Evolutionary conservation across 2,888 invertebrate species (phyloP).

Genomic region (Drosophila paranaensis): DNA sequence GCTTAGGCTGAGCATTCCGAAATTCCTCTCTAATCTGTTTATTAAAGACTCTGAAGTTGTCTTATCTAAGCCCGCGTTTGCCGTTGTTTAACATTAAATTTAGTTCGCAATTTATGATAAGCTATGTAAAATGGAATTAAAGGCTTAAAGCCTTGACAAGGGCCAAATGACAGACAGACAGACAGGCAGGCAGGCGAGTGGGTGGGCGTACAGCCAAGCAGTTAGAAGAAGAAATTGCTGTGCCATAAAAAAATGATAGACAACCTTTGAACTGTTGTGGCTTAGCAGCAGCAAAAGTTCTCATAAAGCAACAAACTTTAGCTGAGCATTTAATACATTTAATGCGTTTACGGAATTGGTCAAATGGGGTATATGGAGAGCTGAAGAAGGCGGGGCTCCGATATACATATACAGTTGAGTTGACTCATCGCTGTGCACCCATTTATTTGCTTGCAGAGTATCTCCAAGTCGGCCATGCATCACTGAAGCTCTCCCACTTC

Average conservation of each 20-base stretch:
- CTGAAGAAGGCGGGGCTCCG: neutral
- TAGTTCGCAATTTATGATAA: slow-evolving; percentile 21
- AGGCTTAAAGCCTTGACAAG: slow-evolving; percentile 25
- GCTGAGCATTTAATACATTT: slow-evolving; percentile 1
- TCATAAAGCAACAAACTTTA: neutral
- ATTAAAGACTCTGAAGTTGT: slow-evolving; percentile 8
- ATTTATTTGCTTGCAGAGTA: neutral
- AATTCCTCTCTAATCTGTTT: slow-evolving; percentile 30
- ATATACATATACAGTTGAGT: too few relatives aligned
- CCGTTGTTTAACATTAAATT: slow-evolving; percentile 19
- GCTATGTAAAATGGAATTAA: slow-evolving; percentile 26
- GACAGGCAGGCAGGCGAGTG: neutral
- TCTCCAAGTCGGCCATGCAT: neutral
- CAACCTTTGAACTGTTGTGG: slow-evolving; percentile 16
- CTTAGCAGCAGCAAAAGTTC: slow-evolving; percentile 11
- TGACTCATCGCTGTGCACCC: too few relatives aligned
- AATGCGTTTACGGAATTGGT: neutral
- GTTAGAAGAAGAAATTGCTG: neutral
- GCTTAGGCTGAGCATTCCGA: neutral
- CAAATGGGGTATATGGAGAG: neutral
- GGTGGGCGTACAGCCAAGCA: neutral
- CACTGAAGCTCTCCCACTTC: neutral
- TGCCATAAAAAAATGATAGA: slow-evolving; percentile 1
- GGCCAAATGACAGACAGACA: slow-evolving; percentile 4
- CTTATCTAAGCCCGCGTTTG: slow-evolving; percentile 31